Conservation (phyloP, 2,888 invertebrate species). For the Cenopis cana region DNA sequence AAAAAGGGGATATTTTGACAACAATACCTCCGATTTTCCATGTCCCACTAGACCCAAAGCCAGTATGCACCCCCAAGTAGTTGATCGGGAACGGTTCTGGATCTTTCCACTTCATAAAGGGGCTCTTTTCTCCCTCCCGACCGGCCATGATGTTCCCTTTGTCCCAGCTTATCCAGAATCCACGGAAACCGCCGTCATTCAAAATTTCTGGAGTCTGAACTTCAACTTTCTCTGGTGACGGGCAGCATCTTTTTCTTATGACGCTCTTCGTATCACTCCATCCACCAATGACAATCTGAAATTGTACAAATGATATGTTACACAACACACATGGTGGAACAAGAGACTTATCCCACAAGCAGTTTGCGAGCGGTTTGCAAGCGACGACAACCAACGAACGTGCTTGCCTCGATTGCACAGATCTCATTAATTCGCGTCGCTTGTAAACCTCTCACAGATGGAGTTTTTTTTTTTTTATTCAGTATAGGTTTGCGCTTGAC, state of each 20-base stretch:
- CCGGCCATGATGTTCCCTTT: conserved; percentile 16
- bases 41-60: conserved; percentile 18
- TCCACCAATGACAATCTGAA: conserved; percentile 23
- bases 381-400: no score
- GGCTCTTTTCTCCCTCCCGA: conserved; percentile 3
- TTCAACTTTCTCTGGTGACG: conserved; percentile 5
- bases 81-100: conserved; percentile 19
- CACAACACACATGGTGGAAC: no score
- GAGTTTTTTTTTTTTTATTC: no score
- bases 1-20: no score
- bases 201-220: conserved; percentile 20
- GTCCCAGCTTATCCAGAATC: conserved; percentile 24
- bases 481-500: no score
- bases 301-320: neutral
- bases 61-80: conserved; percentile 29
- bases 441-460: no score
- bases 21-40: conserved; percentile 13
- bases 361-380: no score
- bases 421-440: no score
- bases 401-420: no score
- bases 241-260: conserved; percentile 16
- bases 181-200: conserved; percentile 5
- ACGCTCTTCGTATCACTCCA: conserved; percentile 16
- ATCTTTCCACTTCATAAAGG: conserved; percentile 24
- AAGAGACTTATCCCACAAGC: no score